Percentiles rank a stretch among this genome's conserved stretches.
Conservation (phyloP, 2,113 vertebrate species). For the Melanotaenia duboulayi region DNA sequence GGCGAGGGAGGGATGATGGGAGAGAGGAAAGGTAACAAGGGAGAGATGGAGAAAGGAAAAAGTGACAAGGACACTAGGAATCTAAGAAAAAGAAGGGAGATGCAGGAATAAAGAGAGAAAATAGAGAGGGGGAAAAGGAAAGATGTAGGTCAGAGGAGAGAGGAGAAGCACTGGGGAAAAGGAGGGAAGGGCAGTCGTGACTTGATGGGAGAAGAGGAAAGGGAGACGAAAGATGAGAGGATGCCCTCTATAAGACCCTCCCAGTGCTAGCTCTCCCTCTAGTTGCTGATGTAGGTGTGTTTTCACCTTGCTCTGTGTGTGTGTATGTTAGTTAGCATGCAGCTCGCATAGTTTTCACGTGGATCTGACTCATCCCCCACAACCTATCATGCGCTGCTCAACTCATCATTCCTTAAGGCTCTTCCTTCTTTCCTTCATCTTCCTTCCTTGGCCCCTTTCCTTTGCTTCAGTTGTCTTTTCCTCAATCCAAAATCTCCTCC, state of each 20-base stretch:
- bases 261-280: conserved; percentile 39
- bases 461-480: background rate
- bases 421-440: background rate
- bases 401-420: conserved; percentile 20
- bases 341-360: conserved; percentile 71
- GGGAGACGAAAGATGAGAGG: conserved; percentile 23
- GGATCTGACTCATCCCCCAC: conserved; percentile 68
- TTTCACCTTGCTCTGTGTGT: conserved; percentile 31
- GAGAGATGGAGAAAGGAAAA: background rate
- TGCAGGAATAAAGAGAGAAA: conserved; percentile 10
- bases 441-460: background rate
- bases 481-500: background rate
- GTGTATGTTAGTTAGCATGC: conserved; percentile 50
- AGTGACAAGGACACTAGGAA: background rate
- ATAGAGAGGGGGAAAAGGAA: conserved; percentile 1
- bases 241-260: conserved; percentile 60
- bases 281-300: conserved; percentile 60
- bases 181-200: conserved; percentile 36
- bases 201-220: conserved; percentile 23
- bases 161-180: background rate
- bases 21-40: background rate
- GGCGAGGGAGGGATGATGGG: background rate
- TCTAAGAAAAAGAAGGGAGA: background rate
- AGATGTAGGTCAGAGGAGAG: conserved; percentile 40
- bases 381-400: conserved; percentile 15